Base-by-base conservation (phyloP, 2,113 vertebrate species). In the Peromyscus polionotus region DNA sequence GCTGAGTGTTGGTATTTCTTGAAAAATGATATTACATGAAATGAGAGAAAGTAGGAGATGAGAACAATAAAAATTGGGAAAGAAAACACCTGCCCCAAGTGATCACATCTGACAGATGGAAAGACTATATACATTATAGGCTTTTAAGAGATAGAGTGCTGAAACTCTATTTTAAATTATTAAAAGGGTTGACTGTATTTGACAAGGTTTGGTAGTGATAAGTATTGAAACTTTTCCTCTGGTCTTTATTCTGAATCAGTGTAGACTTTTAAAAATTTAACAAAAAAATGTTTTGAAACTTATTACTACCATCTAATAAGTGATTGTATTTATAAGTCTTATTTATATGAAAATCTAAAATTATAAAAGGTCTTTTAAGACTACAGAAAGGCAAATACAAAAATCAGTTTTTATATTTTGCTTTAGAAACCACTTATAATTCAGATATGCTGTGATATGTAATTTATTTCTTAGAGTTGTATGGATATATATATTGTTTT, bases 381-480 rank as follows among this genome's bases (percentile, higher is more conserved):
- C 20, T 90, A 20, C 11, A 94, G 90, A 86, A 92, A 51, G 51
- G 6, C 65, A 96, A 90, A 96, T 97, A 70, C 94, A 57, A 88
- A 54, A 97, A 65, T 93, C 88, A 92, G 92, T 94, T 94, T 97
- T 89, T 70, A 75, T 93, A 87, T 88, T 95, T 96, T 96, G 24
- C 54, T n/a, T 31, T 86, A 96, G 88, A 95, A 80, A 73, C 14
- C 83, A 24, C 14, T 86, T 90, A 63, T 51, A 95, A 95, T 88
- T 95, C 36, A 93, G 65, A 26, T 93, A 72, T 67, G 2, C 19
- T 17, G 92, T 95, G 48, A 8, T 77, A 57, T 93, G 5, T 91
- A 95, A 68, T 96, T 90, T 92, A 36, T 95, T 91, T 97, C 75
- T 96, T 95, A 28, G 28, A 68, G 31, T 90, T 96, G 1, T 90